A percentile compares a stretch with the other conserved stretches of the same genome.
Conservation (phyloP, 1,140 invertebrate species). For the Lucilia cuprina region DNA sequence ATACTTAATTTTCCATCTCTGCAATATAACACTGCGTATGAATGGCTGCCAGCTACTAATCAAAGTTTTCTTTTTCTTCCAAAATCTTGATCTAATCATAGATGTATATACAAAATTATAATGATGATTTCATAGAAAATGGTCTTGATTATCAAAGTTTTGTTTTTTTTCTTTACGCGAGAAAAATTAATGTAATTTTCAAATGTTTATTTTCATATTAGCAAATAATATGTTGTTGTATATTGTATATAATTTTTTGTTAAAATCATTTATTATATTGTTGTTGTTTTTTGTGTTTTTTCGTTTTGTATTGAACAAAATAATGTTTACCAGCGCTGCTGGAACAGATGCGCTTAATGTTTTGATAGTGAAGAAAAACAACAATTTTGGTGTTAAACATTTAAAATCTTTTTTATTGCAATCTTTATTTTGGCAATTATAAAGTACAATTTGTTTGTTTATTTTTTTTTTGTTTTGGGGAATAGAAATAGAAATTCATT, state of each 20-base stretch:
- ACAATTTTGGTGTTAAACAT: too few relatives aligned
- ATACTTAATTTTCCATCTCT: too few relatives aligned
- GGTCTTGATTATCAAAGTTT: neutral
- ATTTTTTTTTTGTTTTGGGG: too few relatives aligned
- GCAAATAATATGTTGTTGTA: neutral
- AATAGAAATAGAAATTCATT: too few relatives aligned
- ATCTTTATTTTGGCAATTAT: too few relatives aligned
- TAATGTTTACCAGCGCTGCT: neutral
- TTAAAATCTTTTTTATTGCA: too few relatives aligned
- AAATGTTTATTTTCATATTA: constrained; percentile 11
- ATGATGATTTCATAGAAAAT: neutral
- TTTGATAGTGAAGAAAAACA: neutral
- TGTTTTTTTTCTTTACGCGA: neutral
- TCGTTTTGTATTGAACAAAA: neutral
- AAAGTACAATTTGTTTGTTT: too few relatives aligned
- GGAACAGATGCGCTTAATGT: neutral
- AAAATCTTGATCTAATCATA: neutral
- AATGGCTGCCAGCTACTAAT: too few relatives aligned
- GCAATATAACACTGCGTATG: too few relatives aligned
- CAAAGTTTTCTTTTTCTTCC: too few relatives aligned
- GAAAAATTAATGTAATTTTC: neutral
- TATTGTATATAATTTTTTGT: neutral
- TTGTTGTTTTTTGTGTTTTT: neutral
- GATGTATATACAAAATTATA: neutral
- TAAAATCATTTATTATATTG: neutral